A percentile compares a stretch with the other conserved stretches of the same genome.
phyloP scores from a whole-genome alignment of 2,113 vertebrate genomes.

The Oreochromis aureus region DNA sequence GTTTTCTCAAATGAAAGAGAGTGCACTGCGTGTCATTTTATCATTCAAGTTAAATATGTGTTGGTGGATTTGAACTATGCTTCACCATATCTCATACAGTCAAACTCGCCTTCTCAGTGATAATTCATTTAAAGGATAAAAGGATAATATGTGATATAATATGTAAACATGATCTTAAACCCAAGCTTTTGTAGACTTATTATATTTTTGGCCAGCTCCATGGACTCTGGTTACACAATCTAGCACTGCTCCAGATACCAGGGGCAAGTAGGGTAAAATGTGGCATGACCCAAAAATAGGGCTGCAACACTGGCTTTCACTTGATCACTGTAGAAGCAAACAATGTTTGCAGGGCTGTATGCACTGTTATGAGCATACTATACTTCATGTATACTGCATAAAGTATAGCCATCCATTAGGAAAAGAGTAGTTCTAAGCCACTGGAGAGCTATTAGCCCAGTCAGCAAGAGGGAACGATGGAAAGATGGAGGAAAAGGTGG shows the following conservation, averaged over 20 bases:
- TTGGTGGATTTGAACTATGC: conserved; percentile 24
- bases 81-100: not conserved
- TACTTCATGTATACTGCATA: conserved; percentile 4
- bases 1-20: conserved; percentile 17
- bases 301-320: conserved; percentile 26
- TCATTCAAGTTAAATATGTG: conserved; percentile 28
- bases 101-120: not conserved
- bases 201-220: conserved; percentile 3
- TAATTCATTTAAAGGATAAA: not conserved
- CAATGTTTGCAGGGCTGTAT: conserved; percentile 8
- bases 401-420: conserved; percentile 16
- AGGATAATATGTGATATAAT: not conserved
- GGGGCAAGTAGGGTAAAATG: conserved; percentile 54
- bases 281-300: conserved; percentile 55
- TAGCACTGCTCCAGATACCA: conserved; percentile 42
- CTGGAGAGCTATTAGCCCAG: conserved; percentile 54
- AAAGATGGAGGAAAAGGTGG: conserved; percentile 13
- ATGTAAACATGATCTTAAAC: conserved; percentile 1
- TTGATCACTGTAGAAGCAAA: conserved; percentile 37
- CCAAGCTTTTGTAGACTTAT: not conserved
- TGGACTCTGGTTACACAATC: conserved; percentile 34
- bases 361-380: not conserved
- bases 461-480: conserved; percentile 33
- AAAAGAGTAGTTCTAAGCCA: conserved; percentile 23
- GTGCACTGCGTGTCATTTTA: conserved; percentile 23